Percentiles rank a stretch among this genome's conserved stretches.
Evolutionary conservation across 2,113 vertebrate species (phyloP).

Genomic region (Hemiprocne comata): DNA sequence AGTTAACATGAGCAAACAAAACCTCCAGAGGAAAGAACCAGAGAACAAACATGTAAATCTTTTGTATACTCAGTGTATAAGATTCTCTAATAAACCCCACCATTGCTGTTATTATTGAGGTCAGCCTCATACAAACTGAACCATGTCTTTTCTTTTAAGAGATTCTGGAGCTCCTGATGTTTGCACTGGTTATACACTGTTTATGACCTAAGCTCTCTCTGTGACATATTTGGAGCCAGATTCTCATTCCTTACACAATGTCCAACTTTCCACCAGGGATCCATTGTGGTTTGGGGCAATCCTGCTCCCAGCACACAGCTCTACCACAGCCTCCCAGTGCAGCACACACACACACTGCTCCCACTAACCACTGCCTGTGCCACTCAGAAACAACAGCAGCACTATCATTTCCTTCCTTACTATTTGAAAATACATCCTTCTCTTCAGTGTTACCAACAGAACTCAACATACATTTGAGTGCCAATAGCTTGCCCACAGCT

Average conservation of each 20-base stretch:
- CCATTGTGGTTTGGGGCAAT: constrained; percentile 47
- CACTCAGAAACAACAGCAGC: not conserved
- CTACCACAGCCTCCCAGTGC: constrained; percentile 29
- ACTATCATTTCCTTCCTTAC: not conserved
- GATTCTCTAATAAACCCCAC: not conserved
- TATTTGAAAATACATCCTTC: constrained; percentile 2
- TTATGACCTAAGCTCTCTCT: not conserved
- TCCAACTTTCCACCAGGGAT: not conserved
- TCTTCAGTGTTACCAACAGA: not conserved
- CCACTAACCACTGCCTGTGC: not conserved
- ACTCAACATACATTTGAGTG: not conserved
- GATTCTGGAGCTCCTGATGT: not conserved
- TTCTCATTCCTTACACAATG: not conserved
- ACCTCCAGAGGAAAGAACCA: not conserved
- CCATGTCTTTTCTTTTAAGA: not conserved
- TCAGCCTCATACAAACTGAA: not conserved
- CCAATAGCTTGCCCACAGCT: not conserved
- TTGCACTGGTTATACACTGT: not conserved
- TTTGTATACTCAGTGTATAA: not conserved
- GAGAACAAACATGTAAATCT: not conserved
- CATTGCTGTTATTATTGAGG: not conserved
- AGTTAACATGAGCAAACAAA: not conserved
- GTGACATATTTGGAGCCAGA: not conserved
- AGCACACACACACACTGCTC: not conserved
- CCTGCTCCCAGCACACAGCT: constrained; percentile 7